phyloP scores from a whole-genome alignment of 2,113 vertebrate species.

The Cyanoramphus novaezelandiae region DNA sequence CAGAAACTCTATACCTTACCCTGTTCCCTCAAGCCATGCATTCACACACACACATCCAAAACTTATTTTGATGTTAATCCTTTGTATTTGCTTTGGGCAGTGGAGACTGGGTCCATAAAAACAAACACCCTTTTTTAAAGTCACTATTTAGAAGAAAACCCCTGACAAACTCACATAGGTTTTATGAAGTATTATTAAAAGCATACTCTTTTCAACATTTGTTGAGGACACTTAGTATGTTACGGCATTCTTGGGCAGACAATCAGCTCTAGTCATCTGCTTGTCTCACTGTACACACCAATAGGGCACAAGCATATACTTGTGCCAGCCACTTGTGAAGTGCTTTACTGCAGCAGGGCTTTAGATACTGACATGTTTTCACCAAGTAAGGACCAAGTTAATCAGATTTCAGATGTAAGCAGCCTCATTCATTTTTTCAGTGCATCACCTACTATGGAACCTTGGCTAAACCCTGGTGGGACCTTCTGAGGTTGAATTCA shows the following conservation, averaged over 20 bases:
- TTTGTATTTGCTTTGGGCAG: background rate
- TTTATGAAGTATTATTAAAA: background rate
- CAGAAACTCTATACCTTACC: background rate
- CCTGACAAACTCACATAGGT: background rate
- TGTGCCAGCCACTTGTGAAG: background rate
- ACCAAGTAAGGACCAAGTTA: background rate
- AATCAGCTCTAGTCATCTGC: background rate
- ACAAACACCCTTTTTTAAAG: background rate
- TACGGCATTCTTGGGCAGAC: background rate
- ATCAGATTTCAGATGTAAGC: background rate
- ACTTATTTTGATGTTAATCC: background rate
- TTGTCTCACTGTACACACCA: background rate
- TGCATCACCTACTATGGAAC: background rate
- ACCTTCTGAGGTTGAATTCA: background rate
- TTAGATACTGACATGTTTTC: background rate
- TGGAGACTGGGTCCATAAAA: background rate
- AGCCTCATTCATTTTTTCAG: background rate
- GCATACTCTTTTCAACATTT: background rate
- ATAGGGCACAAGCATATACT: background rate
- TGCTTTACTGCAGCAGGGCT: background rate
- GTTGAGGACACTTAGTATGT: background rate
- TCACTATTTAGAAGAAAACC: background rate
- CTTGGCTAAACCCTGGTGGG: background rate
- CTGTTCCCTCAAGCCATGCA: background rate
- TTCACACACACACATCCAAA: background rate